These are phyloP conservation scores for Trachops cirrhosus DNA, from an alignment of 2,797 vertebrate genomes.

Conservation along the genomic window DNA sequence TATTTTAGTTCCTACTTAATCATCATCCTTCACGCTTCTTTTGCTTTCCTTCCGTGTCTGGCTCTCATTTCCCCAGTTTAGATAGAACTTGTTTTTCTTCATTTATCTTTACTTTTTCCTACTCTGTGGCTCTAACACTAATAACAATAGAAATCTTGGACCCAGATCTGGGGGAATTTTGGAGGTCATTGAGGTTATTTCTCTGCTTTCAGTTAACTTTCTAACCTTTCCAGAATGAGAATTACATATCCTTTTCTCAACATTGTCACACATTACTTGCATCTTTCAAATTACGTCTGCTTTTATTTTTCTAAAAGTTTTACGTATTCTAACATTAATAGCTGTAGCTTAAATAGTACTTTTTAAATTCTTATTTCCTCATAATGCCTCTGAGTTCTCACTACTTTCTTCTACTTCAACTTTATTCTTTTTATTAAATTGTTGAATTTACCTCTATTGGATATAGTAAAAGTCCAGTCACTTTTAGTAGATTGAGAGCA, in stretches of 20 bases:
- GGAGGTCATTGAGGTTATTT: background rate
- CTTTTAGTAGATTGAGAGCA: background rate
- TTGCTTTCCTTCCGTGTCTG: constrained; percentile 64
- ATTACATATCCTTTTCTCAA: background rate
- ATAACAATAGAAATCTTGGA: constrained; percentile 23
- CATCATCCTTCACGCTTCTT: constrained; percentile 62
- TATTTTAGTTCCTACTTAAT: constrained; percentile 61
- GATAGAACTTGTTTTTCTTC: constrained; percentile 69
- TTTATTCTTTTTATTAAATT: background rate
- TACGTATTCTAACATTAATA: background rate
- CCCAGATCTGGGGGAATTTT: background rate
- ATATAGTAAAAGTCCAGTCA: background rate
- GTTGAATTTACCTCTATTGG: background rate
- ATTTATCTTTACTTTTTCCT: constrained; percentile 61
- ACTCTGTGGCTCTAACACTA: background rate
- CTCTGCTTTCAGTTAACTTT: background rate
- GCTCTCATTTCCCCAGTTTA: constrained; percentile 61
- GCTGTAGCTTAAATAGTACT: background rate
- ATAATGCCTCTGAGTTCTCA: background rate
- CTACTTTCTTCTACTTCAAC: background rate
- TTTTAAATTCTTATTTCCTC: background rate
- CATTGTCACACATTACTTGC: background rate
- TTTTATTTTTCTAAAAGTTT: constrained; percentile 16
- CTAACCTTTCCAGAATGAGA: background rate
- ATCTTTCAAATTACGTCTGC: background rate